A percentile compares a stretch with the other conserved stretches of the same genome.
Conservation (phyloP, 23 tunicate species). For the Styela plicata region DNA sequence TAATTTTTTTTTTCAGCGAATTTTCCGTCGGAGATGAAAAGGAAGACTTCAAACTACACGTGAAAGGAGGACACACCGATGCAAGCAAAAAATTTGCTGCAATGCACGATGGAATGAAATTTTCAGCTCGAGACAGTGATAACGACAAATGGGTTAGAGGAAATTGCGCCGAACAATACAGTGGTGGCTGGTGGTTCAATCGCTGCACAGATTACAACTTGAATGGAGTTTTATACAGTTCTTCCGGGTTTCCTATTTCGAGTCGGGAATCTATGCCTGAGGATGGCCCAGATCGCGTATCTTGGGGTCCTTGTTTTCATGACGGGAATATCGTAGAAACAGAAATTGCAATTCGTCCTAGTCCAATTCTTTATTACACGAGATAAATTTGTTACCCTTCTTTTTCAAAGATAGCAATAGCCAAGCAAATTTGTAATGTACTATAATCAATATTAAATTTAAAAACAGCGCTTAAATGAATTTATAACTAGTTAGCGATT, state of each 20-base stretch:
- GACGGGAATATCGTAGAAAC: background rate
- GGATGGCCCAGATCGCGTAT: background rate
- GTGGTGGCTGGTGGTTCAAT: conserved; percentile 25
- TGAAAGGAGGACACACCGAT: background rate
- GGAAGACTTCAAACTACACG: background rate
- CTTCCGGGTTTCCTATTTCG: background rate
- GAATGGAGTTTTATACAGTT: background rate
- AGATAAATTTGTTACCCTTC: no score
- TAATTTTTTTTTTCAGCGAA: background rate
- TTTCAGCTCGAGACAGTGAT: conserved; percentile 1
- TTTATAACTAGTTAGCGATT: no score
- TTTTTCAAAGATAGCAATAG: no score
- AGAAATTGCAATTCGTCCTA: background rate
- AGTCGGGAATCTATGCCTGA: background rate
- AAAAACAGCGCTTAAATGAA: no score
- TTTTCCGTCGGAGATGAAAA: background rate
- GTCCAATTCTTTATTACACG: no score
- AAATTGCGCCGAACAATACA: background rate
- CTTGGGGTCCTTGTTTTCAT: background rate
- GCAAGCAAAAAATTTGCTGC: background rate
- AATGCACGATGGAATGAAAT: conserved; percentile 20
- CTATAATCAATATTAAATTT: no score
- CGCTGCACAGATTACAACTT: conserved; percentile 14
- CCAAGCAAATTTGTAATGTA: no score
- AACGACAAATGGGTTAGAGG: conserved; percentile 3